A percentile compares a stretch with the other conserved stretches of the same genome.
These are phyloP conservation scores for Amblyopsis hoosieri DNA, from an alignment of 2,797 vertebrate genomes.

Conservation along the genomic window DNA sequence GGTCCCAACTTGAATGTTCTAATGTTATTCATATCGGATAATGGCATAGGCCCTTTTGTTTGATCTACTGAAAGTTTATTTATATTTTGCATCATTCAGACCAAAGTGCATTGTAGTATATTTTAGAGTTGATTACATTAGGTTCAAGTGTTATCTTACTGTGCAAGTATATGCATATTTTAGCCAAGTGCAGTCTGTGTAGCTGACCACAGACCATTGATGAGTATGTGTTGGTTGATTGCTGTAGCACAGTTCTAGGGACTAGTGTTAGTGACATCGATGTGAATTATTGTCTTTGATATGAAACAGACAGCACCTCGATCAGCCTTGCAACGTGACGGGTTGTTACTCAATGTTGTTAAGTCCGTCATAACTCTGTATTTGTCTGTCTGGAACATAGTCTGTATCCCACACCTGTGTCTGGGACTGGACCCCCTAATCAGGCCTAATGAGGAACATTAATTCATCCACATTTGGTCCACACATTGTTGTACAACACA, in stretches of 20 bases:
- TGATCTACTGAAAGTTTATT: background rate
- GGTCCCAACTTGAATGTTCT: background rate
- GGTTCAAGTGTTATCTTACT: too few species aligned
- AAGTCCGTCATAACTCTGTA: constrained; percentile 50
- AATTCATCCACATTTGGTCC: constrained; percentile 71
- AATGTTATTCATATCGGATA: background rate
- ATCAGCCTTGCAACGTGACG: constrained; percentile 50
- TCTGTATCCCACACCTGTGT: constrained; percentile 64
- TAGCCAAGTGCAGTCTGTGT: background rate
- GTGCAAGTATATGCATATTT: too few species aligned
- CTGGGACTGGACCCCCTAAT: constrained; percentile 59
- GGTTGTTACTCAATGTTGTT: constrained; percentile 58
- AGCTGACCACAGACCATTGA: constrained; percentile 2
- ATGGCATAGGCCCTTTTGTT: background rate
- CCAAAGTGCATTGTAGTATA: too few species aligned
- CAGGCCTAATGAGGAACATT: constrained; percentile 73
- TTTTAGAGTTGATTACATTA: too few species aligned
- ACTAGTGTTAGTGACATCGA: constrained; percentile 53
- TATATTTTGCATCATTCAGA: too few species aligned
- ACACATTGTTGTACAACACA: constrained; percentile 31
- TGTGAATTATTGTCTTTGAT: constrained; percentile 72
- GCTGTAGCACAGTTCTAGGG: constrained; percentile 26
- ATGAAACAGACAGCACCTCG: constrained; percentile 32
- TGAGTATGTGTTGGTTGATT: constrained; percentile 12
- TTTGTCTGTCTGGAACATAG: constrained; percentile 60